A percentile compares a stretch with the other conserved stretches of the same genome.
Evolutionary conservation across 2,113 vertebrate genomes (phyloP).

Genomic region (Solea solea): DNA sequence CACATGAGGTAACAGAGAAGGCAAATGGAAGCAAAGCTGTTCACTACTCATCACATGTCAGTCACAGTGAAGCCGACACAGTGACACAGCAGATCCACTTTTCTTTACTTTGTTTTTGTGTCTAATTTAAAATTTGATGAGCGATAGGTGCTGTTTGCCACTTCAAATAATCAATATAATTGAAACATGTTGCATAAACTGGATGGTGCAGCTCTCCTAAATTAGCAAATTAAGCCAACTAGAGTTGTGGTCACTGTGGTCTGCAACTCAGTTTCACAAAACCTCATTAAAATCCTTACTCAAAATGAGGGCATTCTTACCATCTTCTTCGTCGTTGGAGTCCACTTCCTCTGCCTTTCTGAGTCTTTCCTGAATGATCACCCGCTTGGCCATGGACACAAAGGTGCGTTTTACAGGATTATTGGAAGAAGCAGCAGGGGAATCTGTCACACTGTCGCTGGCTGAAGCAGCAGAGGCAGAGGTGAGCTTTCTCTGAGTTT

Average conservation of each 20-base stretch:
- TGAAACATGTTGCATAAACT: too few relatives aligned
- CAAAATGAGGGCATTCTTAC: constrained; percentile 48
- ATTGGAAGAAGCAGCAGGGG: constrained; percentile 2
- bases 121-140: not conserved
- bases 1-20: too few relatives aligned
- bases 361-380: constrained; percentile 79
- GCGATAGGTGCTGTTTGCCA: too few relatives aligned
- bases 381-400: constrained; percentile 68
- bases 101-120: not conserved
- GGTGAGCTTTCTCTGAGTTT: not conserved
- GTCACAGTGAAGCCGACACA: not conserved
- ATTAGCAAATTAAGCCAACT: too few relatives aligned
- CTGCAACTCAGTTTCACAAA: not conserved
- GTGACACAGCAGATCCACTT: not conserved
- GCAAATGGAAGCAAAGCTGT: not conserved
- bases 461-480: not conserved
- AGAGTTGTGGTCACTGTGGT: not conserved
- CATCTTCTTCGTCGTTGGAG: constrained; percentile 64
- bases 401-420: constrained; percentile 56
- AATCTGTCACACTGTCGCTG: not conserved
- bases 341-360: constrained; percentile 70
- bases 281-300: constrained; percentile 2
- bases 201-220: too few relatives aligned
- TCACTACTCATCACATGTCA: not conserved
- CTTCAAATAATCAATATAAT: too few relatives aligned